phyloP scores from a whole-genome alignment of 2,113 vertebrate species.

The Platichthys flesus region DNA sequence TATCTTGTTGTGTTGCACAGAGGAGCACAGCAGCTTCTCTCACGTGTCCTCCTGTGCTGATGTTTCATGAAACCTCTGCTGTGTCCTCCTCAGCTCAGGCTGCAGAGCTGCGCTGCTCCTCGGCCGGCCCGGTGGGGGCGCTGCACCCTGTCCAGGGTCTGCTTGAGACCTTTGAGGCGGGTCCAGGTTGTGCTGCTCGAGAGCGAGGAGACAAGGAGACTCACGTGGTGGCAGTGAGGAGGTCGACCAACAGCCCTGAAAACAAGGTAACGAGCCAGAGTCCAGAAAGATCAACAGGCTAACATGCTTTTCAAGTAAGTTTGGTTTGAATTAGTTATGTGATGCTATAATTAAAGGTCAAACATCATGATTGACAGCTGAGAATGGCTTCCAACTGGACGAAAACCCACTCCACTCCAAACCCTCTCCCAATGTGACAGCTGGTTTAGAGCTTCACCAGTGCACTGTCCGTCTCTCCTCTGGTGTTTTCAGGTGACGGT shows the following conservation, averaged over 20 bases:
- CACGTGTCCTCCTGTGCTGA: neutral
- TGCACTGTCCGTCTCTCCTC: neutral
- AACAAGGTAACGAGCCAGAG: conserved; percentile 56
- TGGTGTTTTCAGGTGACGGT: conserved; percentile 74
- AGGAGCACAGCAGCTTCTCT: neutral
- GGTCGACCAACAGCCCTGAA: conserved; percentile 38
- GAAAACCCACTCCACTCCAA: no score
- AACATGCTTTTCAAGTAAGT: neutral
- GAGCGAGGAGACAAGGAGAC: conserved; percentile 78
- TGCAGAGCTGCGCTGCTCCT: conserved; percentile 54
- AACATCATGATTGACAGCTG: no score
- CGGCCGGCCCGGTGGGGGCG: conserved; percentile 44
- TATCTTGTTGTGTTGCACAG: neutral
- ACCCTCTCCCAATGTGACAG: no score
- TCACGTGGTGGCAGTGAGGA: conserved; percentile 77
- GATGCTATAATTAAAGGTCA: no score
- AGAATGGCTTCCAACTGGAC: no score
- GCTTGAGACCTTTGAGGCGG: conserved; percentile 77
- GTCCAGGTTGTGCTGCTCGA: conserved; percentile 77
- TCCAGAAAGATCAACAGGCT: neutral
- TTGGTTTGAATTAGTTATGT: no score
- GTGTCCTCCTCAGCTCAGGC: conserved; percentile 48
- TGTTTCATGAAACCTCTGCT: neutral
- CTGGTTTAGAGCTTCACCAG: neutral
- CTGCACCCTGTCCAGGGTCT: conserved; percentile 79